Percentiles rank a stretch among this genome's conserved stretches.
Conservation (phyloP, 1,140 invertebrate genomes). For the Microvelia longipes region DNA sequence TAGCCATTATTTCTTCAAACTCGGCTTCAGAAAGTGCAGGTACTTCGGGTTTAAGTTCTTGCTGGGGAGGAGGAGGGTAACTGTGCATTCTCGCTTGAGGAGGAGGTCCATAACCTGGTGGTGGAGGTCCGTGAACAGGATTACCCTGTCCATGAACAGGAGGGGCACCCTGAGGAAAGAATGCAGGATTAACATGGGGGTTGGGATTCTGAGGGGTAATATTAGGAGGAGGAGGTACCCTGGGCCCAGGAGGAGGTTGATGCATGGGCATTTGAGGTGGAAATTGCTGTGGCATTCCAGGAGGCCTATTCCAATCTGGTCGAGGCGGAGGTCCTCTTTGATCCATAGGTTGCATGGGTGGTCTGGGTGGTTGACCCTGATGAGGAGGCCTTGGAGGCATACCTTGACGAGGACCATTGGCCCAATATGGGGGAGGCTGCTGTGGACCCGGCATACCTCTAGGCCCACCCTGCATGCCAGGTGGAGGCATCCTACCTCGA, state of each 20-base stretch:
- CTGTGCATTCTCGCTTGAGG: slow-evolving; percentile 22
- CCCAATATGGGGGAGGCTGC: slow-evolving; percentile 32
- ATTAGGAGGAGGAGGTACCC: slow-evolving; percentile 48
- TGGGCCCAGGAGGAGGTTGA: slow-evolving; percentile 40
- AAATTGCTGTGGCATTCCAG: slow-evolving; percentile 27
- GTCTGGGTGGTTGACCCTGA: slow-evolving; percentile 7
- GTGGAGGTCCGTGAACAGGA: slow-evolving; percentile 39
- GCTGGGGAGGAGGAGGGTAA: slow-evolving; percentile 25
- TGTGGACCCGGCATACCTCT: slow-evolving; percentile 26
- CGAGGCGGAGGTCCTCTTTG: slow-evolving; percentile 41
- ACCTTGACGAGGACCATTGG: slow-evolving; percentile 32
- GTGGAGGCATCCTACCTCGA: slow-evolving; percentile 31
- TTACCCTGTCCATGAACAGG: slow-evolving; percentile 33
- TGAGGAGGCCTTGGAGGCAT: slow-evolving; percentile 13
- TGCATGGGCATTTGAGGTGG: slow-evolving; percentile 45
- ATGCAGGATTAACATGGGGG: slow-evolving; percentile 90
- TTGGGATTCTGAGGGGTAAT: slow-evolving; percentile 49
- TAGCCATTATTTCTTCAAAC: slow-evolving; percentile 95
- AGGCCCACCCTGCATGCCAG: slow-evolving; percentile 41
- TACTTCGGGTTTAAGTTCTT: slow-evolving; percentile 41
- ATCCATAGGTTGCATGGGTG: slow-evolving; percentile 30
- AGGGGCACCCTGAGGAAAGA: slow-evolving; percentile 70
- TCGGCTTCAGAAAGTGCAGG: slow-evolving; percentile 72
- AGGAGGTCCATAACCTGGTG: slow-evolving; percentile 44
- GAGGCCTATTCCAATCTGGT: slow-evolving; percentile 63